Percentiles rank a stretch among this genome's conserved stretches.
Conservation (phyloP, 2,888 invertebrate species). For the Heteropelma amictum region DNA sequence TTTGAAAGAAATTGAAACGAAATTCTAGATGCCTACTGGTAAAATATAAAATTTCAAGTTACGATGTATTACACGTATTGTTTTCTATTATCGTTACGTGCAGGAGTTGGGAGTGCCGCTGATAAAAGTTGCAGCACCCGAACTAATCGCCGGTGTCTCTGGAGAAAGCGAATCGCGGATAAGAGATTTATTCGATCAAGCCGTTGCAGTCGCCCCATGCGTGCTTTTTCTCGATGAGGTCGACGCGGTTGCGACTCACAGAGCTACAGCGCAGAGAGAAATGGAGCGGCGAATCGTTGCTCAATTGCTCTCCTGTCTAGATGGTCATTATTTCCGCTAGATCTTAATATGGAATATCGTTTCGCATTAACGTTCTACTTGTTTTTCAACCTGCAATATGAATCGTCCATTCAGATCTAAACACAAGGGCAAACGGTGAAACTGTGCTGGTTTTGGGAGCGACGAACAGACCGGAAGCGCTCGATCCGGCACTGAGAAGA, state of each 20-base stretch:
- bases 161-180: slow-evolving; percentile 97
- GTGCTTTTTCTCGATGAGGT: slow-evolving; percentile 97
- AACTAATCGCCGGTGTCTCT: slow-evolving; percentile 95
- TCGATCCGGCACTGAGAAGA: slow-evolving; percentile 94
- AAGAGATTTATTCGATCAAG: slow-evolving; percentile 93
- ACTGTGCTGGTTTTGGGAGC: slow-evolving; percentile 94
- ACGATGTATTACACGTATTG: background rate
- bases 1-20: background rate
- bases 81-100: background rate
- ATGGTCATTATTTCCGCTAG: slow-evolving; percentile 80
- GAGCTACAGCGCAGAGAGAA: slow-evolving; percentile 93
- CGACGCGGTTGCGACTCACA: slow-evolving; percentile 95
- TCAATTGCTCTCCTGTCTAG: slow-evolving; percentile 93
- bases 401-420: slow-evolving; percentile 76
- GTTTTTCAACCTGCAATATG: background rate
- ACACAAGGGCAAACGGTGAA: slow-evolving; percentile 79
- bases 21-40: too few species aligned
- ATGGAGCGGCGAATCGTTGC: slow-evolving; percentile 98
- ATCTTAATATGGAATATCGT: background rate
- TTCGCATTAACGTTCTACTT: background rate
- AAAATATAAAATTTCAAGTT: too few species aligned
- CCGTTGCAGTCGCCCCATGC: slow-evolving; percentile 86
- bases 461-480: slow-evolving; percentile 93
- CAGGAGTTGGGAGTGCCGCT: slow-evolving; percentile 91
- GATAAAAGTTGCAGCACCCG: slow-evolving; percentile 93